phyloP scores from a whole-genome alignment of 2,113 vertebrate genomes.

The Leucopsar rothschildi region DNA sequence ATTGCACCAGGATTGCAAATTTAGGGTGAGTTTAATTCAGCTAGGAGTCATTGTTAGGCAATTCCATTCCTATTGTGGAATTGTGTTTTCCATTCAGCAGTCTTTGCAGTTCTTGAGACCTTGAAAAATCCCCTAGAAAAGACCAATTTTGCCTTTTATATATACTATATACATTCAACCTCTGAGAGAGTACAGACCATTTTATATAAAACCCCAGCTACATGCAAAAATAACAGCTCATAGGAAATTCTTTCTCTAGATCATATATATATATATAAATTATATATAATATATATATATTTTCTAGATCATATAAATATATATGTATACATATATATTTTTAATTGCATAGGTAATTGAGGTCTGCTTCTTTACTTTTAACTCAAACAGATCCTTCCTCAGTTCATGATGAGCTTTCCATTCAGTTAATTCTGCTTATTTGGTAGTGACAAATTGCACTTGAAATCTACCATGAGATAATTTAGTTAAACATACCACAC shows the following conservation, averaged over 20 bases:
- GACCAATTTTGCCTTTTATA: neutral
- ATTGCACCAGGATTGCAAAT: neutral
- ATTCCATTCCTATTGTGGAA: neutral
- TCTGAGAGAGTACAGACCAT: neutral
- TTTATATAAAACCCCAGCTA: neutral
- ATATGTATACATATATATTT: neutral
- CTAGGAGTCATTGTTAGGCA: neutral
- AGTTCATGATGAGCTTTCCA: conserved; percentile 27
- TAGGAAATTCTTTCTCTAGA: neutral
- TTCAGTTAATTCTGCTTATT: conserved; percentile 24
- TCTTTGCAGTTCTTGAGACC: neutral
- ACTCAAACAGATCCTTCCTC: neutral
- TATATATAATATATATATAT: neutral
- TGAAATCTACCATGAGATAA: conserved; percentile 32
- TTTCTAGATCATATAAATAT: neutral
- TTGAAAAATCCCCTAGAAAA: neutral
- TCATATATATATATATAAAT: neutral
- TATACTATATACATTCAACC: neutral
- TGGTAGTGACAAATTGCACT: conserved; percentile 10
- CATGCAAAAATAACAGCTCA: neutral
- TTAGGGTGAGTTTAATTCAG: neutral
- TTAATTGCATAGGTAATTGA: neutral
- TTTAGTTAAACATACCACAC: conserved; percentile 44
- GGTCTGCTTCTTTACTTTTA: neutral
- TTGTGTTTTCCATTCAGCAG: neutral